Conservation (phyloP, 2,888 invertebrate species). For the Embidobia sp. region DNA sequence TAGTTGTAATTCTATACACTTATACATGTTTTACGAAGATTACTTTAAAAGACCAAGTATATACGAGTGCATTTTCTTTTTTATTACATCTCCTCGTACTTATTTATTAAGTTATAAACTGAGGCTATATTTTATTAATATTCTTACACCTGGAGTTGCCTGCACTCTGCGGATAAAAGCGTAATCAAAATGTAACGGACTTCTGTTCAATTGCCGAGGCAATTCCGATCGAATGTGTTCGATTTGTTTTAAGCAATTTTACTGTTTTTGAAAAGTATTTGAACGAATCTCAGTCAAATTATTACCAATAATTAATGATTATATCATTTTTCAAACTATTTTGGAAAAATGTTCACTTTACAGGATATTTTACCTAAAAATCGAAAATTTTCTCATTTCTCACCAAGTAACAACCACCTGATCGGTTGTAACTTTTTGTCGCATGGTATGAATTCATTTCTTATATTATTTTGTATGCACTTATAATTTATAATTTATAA, state of each 20-base stretch:
- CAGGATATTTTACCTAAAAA: too few relatives aligned
- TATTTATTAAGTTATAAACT: constrained; percentile 34
- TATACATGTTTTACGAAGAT: too few relatives aligned
- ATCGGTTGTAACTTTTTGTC: too few relatives aligned
- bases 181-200: constrained; percentile 41
- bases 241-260: constrained; percentile 24
- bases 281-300: not conserved
- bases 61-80: not conserved
- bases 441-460: too few relatives aligned
- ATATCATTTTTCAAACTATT: too few relatives aligned
- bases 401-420: too few relatives aligned
- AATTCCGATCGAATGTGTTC: constrained; percentile 35
- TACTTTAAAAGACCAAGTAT: too few relatives aligned
- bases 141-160: constrained; percentile 26
- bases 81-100: constrained; percentile 38
- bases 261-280: not conserved
- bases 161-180: constrained; percentile 31
- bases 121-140: constrained; percentile 35
- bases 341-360: too few relatives aligned
- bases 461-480: too few relatives aligned
- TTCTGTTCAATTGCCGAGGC: constrained; percentile 22
- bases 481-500: too few relatives aligned
- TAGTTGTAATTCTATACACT: constrained; percentile 9
- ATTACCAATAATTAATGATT: too few relatives aligned
- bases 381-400: too few relatives aligned